Evolutionary conservation across 2,797 vertebrate species (phyloP).

Genomic region (Octomys mimax): DNA sequence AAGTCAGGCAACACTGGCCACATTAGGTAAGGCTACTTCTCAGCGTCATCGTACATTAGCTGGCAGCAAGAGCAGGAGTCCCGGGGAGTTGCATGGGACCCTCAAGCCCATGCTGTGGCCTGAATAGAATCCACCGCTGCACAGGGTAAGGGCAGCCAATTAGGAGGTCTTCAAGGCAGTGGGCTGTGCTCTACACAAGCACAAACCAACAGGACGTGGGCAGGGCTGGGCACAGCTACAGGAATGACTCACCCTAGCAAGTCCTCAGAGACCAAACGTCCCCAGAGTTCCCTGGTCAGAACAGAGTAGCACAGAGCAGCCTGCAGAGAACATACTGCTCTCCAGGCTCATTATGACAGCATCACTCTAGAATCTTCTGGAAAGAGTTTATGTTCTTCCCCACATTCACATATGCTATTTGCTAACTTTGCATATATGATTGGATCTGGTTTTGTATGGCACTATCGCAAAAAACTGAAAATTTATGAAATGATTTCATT

Average conservation of each 20-base stretch:
- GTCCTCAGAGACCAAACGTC: background rate
- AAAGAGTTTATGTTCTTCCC: background rate
- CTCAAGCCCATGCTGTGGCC: no score
- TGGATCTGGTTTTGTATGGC: background rate
- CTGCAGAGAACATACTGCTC: background rate
- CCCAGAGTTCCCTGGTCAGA: background rate
- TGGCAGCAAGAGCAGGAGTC: background rate
- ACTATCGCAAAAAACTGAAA: background rate
- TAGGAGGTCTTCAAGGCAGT: background rate
- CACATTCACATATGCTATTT: background rate
- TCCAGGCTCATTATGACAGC: background rate
- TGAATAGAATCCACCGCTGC: no score
- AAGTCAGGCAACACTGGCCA: background rate
- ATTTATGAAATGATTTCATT: background rate
- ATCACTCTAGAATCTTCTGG: background rate
- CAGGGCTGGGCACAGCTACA: background rate
- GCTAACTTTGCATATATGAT: background rate
- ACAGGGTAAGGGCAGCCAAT: background rate
- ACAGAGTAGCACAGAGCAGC: background rate
- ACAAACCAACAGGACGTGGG: background rate
- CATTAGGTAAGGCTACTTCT: background rate
- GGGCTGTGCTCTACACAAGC: background rate
- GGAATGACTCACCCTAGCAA: background rate
- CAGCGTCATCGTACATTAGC: background rate
- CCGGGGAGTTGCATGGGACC: no score